Evolutionary conservation across 2,113 vertebrate genomes (phyloP).

Genomic region (Fregata magnificens): DNA sequence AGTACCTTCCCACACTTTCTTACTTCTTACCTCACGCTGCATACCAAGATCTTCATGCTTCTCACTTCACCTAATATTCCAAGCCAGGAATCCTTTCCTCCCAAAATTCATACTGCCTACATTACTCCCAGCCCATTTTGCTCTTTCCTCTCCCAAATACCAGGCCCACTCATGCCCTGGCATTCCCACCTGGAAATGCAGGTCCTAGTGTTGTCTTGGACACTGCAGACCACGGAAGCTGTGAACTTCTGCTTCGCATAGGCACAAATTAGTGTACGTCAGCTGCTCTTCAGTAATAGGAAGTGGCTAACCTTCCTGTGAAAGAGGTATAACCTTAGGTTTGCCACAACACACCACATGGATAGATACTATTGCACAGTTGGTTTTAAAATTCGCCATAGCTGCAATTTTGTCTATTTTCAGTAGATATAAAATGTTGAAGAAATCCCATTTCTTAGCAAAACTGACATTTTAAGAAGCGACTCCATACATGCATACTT

Average conservation of each 20-base stretch:
- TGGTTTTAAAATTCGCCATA: neutral
- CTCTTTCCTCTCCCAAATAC: neutral
- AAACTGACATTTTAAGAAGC: neutral
- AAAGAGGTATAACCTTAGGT: neutral
- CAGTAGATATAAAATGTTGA: neutral
- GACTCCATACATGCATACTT: neutral
- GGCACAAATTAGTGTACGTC: neutral
- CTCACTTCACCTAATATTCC: neutral
- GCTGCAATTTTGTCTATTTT: neutral
- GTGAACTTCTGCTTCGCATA: neutral
- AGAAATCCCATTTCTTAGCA: neutral
- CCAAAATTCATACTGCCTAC: neutral
- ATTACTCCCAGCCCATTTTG: neutral
- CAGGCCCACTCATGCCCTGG: neutral
- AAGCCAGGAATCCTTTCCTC: neutral
- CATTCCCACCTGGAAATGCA: neutral
- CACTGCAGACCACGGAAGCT: neutral
- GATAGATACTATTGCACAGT: neutral
- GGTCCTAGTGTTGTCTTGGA: neutral
- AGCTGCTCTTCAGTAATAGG: neutral
- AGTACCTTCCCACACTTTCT: neutral
- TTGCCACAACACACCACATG: neutral
- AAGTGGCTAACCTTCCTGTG: neutral
- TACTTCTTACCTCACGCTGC: neutral
- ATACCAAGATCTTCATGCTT: neutral